Evolutionary conservation across 2,113 vertebrate species (phyloP).

Genomic region (Stegostoma tigrinum): DNA sequence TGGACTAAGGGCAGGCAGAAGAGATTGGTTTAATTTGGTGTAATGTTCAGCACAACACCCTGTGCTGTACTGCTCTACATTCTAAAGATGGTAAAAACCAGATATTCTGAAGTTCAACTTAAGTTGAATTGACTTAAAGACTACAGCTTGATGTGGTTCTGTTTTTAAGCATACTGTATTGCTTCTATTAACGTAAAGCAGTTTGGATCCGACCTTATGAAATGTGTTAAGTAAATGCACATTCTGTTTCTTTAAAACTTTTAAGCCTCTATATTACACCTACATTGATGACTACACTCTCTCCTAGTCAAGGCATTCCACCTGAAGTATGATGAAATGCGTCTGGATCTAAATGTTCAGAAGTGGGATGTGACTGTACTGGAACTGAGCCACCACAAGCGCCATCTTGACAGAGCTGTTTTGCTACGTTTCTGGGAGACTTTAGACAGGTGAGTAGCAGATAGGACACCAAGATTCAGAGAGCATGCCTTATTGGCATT

Average conservation of each 20-base stretch:
- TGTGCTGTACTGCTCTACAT: no score
- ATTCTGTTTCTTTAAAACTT: background rate
- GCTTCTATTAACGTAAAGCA: background rate
- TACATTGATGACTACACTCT: background rate
- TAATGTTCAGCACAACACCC: no score
- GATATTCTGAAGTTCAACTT: background rate
- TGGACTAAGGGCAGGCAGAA: no score
- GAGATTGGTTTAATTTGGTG: no score
- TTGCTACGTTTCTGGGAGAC: conserved; percentile 97
- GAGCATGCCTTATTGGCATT: no score
- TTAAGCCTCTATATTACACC: background rate
- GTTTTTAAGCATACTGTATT: background rate
- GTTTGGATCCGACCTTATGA: background rate
- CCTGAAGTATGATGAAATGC: conserved; percentile 92
- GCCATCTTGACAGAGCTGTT: conserved; percentile 89
- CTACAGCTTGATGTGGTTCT: background rate
- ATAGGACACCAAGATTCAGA: no score
- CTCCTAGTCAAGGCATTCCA: conserved; percentile 92
- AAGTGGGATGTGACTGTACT: conserved; percentile 96
- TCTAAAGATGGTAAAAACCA: background rate
- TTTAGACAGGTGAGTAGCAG: conserved; percentile 74
- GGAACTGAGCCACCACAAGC: conserved; percentile 93
- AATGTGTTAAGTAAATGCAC: background rate
- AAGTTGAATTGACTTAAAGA: background rate
- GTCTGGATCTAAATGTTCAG: conserved; percentile 90